Conservation (phyloP, 1,140 invertebrate genomes). For the Sitophilus oryzae region DNA sequence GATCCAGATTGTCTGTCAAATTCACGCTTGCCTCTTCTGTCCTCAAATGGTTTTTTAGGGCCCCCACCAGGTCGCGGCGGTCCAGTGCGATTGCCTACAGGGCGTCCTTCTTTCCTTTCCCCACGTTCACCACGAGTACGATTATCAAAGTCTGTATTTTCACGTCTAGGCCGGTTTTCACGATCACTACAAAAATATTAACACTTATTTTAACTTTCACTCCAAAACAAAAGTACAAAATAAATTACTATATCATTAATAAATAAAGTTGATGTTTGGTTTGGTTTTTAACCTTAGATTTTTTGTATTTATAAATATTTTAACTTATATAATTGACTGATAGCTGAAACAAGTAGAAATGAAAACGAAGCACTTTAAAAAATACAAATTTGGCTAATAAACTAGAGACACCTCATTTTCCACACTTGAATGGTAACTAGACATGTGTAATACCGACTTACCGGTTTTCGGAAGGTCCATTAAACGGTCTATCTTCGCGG, state of each 20-base stretch:
- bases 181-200: conserved; percentile 21
- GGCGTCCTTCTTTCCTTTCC: conserved; percentile 44
- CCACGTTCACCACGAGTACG: conserved; percentile 44
- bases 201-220: not conserved
- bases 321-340: no score
- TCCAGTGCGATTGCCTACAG: conserved; percentile 43
- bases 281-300: not conserved
- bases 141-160: conserved; percentile 32
- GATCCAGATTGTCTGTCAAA: conserved; percentile 93
- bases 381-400: no score
- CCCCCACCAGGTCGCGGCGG: conserved; percentile 45
- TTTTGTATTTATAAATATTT: no score
- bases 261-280: not conserved
- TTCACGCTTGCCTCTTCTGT: conserved; percentile 78
- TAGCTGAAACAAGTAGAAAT: no score
- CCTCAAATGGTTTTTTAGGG: conserved; percentile 53
- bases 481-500: conserved; percentile 54
- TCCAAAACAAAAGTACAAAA: no score
- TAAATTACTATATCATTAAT: no score
- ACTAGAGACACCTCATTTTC: no score
- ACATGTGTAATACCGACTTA: no score
- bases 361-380: no score
- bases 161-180: conserved; percentile 30
- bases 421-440: no score
- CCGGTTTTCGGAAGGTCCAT: conserved; percentile 40